Evolutionary conservation across 1,140 invertebrate genomes (phyloP).

Genomic region (Lasioglossum albipes): DNA sequence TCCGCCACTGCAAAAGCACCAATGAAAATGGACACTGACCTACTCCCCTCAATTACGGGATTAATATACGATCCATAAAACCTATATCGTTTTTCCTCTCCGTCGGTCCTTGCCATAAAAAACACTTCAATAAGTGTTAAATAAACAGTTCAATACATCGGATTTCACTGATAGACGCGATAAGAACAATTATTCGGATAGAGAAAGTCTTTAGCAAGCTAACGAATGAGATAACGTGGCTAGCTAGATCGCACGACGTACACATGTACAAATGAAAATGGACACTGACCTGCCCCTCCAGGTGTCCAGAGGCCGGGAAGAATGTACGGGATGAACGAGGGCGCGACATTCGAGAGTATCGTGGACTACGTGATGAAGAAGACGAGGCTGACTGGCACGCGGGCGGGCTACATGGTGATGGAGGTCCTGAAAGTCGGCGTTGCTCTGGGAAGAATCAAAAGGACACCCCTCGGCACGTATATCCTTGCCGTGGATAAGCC

Average conservation of each 20-base stretch:
- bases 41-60: constrained; percentile 73
- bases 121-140: no score
- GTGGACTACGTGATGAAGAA: constrained; percentile 70
- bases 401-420: constrained; percentile 65
- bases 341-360: constrained; percentile 70
- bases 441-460: constrained; percentile 68
- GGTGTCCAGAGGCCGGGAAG: constrained; percentile 11
- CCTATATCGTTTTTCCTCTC: constrained; percentile 60
- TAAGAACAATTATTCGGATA: no score
- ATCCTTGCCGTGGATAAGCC: constrained; percentile 54
- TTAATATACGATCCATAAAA: constrained; percentile 73
- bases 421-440: constrained; percentile 71
- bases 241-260: background rate
- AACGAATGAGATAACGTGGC: no score
- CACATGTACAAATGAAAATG: constrained; percentile 9
- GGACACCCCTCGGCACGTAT: constrained; percentile 63
- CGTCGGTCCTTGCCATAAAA: constrained; percentile 51
- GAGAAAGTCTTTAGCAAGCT: no score
- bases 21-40: no score
- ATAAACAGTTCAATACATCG: no score
- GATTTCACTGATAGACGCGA: no score
- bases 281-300: constrained; percentile 47
- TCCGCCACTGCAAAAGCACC: no score
- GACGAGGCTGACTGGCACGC: constrained; percentile 61
- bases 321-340: constrained; percentile 47